Base-by-base conservation (phyloP, 2,113 vertebrate genomes). In the Fukomys damarensis region DNA sequence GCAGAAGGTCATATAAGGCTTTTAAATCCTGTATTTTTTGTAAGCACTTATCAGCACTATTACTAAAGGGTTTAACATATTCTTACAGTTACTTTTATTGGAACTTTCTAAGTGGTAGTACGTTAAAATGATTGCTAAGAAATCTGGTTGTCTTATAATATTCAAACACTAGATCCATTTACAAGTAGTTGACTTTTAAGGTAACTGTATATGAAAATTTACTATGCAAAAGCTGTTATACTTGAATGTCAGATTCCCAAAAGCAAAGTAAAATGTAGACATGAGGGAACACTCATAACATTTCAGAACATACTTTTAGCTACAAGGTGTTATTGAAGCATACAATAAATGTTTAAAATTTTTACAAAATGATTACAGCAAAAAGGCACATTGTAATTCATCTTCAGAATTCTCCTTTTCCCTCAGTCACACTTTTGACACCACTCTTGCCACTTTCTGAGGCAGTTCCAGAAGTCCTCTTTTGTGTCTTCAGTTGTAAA, bases 1-100 rank as follows among this genome's bases (percentile, higher is more conserved):
- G 30, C 32, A 91, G 61, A 94, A 93, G 93, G 70, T 97, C 94
- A 91, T 80, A 89, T 93, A 94, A 97, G 93, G 94, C 91, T 96
- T 96, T 94, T 92, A 94, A 95, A 81, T 87, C n/a, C 46, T 85
- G 26, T 16, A 16, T 30, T 46, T 77, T 49, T 77, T 95, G 76
- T 87, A 92, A 91, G 52, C 41, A 82, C 28, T 14, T 95, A 93
- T 94, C 79, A 90, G 28, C 43, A 85, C 14, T 84, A 66, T 96
- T 93, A 35, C 32, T 58, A 17, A 10, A 88, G 11, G 0, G 30
- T 61, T 81, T 86, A 32, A 84, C 52, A 8, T 10, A 43, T 66
- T 92, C 38, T 72, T 72, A 74, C 4, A 61, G 20, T 52, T 66
- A 66, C 9, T 70, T 96, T 93, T 93, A 72, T 28, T 76, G 28